These are phyloP conservation scores for Ophiodon elongatus DNA, from an alignment of 2,113 vertebrate species.

Conservation along the genomic window DNA sequence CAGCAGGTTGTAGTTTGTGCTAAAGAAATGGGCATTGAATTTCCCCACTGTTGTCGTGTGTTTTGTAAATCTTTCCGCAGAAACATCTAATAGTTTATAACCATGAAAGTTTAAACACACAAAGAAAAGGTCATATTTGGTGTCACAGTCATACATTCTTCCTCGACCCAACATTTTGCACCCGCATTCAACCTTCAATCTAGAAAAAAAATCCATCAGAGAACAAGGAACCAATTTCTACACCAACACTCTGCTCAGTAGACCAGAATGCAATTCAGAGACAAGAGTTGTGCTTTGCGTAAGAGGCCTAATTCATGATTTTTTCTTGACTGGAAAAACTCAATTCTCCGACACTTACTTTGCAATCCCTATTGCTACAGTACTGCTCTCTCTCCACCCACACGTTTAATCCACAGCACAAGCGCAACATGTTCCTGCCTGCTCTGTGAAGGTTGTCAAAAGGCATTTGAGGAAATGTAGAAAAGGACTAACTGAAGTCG, in stretches of 20 bases:
- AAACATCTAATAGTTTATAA: background rate
- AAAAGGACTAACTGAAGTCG: constrained; percentile 38
- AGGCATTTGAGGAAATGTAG: constrained; percentile 46
- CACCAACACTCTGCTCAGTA: background rate
- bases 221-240: background rate
- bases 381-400: constrained; percentile 35
- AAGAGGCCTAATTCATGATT: background rate
- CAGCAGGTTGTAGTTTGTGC: background rate
- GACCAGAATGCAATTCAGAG: constrained; percentile 27
- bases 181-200: constrained; percentile 4
- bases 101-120: background rate
- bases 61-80: background rate
- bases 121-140: constrained; percentile 2
- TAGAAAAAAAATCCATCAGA: constrained; percentile 9
- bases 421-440: constrained; percentile 37
- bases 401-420: constrained; percentile 44
- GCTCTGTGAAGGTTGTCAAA: constrained; percentile 47
- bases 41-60: background rate
- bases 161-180: constrained; percentile 10
- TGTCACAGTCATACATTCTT: background rate
- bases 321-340: constrained; percentile 20
- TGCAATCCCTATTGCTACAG: constrained; percentile 12
- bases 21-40: background rate
- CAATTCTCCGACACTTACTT: constrained; percentile 28
- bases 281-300: background rate